Percentiles rank a stretch among this genome's conserved stretches.
Evolutionary conservation across 92 coral and sea anemone species (phyloP).

Genomic region (Phenganax stokvisi): DNA sequence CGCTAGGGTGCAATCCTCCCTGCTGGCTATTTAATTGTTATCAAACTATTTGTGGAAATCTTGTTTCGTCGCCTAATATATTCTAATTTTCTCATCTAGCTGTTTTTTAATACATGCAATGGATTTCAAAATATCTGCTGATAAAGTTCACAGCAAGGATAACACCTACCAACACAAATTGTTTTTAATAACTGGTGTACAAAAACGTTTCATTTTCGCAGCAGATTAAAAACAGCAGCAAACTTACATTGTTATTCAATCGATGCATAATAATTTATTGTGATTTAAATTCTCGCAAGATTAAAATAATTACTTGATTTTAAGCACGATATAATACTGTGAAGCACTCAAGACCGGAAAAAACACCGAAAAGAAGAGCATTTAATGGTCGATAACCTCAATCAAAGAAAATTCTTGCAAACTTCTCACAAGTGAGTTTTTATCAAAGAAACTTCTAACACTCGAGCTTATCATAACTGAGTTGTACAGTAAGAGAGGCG

Average conservation of each 20-base stretch:
- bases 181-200: not conserved
- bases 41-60: conserved; percentile 17
- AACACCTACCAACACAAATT: not conserved
- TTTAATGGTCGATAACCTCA: not conserved
- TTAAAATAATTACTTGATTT: not conserved
- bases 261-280: not conserved
- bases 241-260: conserved; percentile 8
- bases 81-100: not conserved
- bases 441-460: not conserved
- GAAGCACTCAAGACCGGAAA: conserved; percentile 21
- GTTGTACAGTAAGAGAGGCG: too few species aligned
- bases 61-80: not conserved
- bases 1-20: not conserved
- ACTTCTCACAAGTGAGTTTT: not conserved
- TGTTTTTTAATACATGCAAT: not conserved
- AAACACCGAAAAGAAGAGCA: conserved; percentile 12
- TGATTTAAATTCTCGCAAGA: conserved; percentile 10
- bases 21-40: conserved; percentile 10
- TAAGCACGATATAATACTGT: conserved; percentile 1
- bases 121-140: not conserved
- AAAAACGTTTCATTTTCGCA: not conserved
- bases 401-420: not conserved
- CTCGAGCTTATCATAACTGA: too few species aligned
- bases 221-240: conserved; percentile 5
- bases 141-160: not conserved